phyloP scores from a whole-genome alignment of 2,113 vertebrate genomes.

The Sinocyclocheilus anophthalmus region DNA sequence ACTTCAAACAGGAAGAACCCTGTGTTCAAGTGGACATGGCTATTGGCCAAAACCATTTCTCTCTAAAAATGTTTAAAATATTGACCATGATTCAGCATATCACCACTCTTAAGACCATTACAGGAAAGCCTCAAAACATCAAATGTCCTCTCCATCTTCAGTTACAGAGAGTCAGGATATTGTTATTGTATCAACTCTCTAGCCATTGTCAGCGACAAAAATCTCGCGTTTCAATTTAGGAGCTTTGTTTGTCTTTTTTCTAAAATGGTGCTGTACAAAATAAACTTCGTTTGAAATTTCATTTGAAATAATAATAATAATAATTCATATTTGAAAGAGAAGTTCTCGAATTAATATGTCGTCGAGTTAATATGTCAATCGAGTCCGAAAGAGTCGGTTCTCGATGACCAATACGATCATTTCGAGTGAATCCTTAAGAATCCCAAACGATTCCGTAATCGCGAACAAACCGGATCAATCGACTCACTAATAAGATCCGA shows the following conservation, averaged over 20 bases:
- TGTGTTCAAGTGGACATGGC: neutral
- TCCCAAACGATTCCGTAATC: neutral
- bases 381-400: neutral
- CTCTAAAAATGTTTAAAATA: neutral
- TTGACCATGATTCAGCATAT: too few species aligned
- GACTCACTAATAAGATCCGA: slow-evolving; percentile 11
- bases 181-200: neutral
- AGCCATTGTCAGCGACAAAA: neutral
- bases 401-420: neutral
- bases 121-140: too few species aligned
- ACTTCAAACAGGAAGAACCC: neutral
- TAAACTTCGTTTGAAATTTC: neutral
- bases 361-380: too few species aligned
- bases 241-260: neutral
- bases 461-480: neutral
- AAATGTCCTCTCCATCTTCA: too few species aligned
- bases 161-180: neutral
- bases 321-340: neutral
- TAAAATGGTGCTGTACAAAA: neutral
- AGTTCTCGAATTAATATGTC: neutral
- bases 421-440: neutral
- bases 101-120: too few species aligned
- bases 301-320: neutral
- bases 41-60: neutral
- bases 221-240: neutral